Conservation (phyloP, 2,113 vertebrate genomes). For the Dicerorhinus sumatrensis region DNA sequence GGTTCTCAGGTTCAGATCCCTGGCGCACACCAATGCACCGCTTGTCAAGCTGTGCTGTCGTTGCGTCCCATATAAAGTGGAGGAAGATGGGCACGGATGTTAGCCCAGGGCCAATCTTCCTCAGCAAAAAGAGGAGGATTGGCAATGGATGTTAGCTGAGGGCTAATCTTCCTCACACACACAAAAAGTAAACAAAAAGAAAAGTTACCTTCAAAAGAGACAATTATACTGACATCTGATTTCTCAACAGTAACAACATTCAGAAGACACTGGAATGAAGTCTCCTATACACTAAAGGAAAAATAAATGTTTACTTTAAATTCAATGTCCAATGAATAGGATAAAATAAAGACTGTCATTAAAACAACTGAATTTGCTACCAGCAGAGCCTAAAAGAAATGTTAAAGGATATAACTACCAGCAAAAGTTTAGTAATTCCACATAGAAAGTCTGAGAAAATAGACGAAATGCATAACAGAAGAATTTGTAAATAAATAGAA, state of each 20-base stretch:
- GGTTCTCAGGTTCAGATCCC: too few species aligned
- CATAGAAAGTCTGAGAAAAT: background rate
- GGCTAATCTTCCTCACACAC: too few species aligned
- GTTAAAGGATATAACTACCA: background rate
- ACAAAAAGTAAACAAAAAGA: background rate
- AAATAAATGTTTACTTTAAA: constrained; percentile 9
- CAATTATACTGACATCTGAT: background rate
- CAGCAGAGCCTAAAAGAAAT: background rate
- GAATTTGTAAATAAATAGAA: background rate
- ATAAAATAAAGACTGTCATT: background rate
- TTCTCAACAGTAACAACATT: background rate
- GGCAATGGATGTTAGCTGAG: too few species aligned
- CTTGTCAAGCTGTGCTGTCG: too few species aligned
- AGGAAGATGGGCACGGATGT: too few species aligned
- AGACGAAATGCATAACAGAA: background rate
- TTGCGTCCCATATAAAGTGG: too few species aligned
- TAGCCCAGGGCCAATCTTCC: too few species aligned
- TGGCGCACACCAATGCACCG: too few species aligned
- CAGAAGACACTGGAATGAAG: background rate
- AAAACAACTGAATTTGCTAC: background rate
- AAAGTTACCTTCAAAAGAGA: background rate
- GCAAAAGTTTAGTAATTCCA: background rate
- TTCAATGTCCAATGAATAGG: background rate
- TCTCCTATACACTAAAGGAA: background rate
- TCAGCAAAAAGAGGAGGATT: too few species aligned